Evolutionary conservation across 2,888 invertebrate genomes (phyloP).

Genomic region (Dolichomitus sp.): DNA sequence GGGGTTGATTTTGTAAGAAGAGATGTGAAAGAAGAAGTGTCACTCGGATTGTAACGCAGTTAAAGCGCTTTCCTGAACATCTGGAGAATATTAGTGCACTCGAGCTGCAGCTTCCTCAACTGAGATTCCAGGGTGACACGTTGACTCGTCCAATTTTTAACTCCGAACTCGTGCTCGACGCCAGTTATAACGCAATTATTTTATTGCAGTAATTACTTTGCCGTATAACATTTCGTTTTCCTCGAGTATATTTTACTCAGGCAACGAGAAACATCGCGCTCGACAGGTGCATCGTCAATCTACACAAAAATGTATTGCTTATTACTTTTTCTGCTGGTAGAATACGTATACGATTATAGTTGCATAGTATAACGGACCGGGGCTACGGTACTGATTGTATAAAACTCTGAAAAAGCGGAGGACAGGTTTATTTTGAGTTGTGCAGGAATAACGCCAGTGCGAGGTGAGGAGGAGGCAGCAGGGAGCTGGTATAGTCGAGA

Average conservation of each 20-base stretch:
- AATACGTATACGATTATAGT: slow-evolving; percentile 11
- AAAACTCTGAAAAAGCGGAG: slow-evolving; percentile 58
- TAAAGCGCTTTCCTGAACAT: slow-evolving; percentile 59
- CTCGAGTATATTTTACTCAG: slow-evolving; percentile 20
- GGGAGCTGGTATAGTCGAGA: slow-evolving; percentile 20
- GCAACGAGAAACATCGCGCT: slow-evolving; percentile 6
- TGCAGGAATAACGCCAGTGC: slow-evolving; percentile 24
- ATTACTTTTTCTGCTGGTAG: slow-evolving; percentile 79
- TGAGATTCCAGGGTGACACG: slow-evolving; percentile 16
- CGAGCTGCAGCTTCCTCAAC: slow-evolving; percentile 20
- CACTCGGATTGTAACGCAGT: slow-evolving; percentile 43
- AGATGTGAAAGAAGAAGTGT: slow-evolving; percentile 43
- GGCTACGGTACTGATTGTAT: slow-evolving; percentile 38
- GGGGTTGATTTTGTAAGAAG: slow-evolving; percentile 53
- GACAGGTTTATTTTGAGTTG: slow-evolving; percentile 62
- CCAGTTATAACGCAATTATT: slow-evolving; percentile 34
- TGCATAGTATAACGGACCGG: slow-evolving; percentile 5
- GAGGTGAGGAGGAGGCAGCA: slow-evolving; percentile 30
- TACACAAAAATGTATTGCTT: slow-evolving; percentile 80
- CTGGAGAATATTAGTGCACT: slow-evolving; percentile 69
- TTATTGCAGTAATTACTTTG: slow-evolving; percentile 27
- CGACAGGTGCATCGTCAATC: slow-evolving; percentile 31
- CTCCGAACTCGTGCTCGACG: not conserved
- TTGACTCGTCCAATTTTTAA: slow-evolving; percentile 16
- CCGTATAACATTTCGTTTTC: slow-evolving; percentile 1